phyloP scores from a whole-genome alignment of 1,140 invertebrate genomes.

The Neoseiulus cucumeris region DNA sequence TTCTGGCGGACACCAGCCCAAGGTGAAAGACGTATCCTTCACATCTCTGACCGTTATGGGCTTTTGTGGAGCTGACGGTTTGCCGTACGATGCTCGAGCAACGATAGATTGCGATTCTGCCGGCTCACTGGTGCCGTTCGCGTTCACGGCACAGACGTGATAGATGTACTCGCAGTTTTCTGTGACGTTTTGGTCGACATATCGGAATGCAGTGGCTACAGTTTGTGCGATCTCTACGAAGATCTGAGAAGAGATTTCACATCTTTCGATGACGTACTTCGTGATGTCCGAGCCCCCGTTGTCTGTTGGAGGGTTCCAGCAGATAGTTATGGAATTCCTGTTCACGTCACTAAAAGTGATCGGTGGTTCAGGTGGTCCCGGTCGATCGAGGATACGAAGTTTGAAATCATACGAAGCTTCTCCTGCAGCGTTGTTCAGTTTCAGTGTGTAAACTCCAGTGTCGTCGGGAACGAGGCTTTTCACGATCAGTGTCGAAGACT shows the following conservation, averaged over 20 bases:
- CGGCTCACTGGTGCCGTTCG: conserved; percentile 51
- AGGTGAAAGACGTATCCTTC: conserved; percentile 52
- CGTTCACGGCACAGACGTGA: conserved; percentile 57
- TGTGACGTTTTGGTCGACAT: conserved; percentile 28
- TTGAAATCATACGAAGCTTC: conserved; percentile 43
- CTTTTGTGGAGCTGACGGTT: conserved; percentile 52
- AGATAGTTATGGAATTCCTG: conserved; percentile 44
- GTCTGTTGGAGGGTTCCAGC: conserved; percentile 58
- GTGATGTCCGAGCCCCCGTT: conserved; percentile 55
- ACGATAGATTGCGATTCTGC: conserved; percentile 34
- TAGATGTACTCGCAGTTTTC: conserved; percentile 49
- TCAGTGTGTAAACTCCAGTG: conserved; percentile 41
- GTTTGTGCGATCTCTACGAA: not conserved
- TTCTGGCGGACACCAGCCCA: conserved; percentile 61
- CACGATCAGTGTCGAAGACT: conserved; percentile 39
- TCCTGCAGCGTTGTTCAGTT: conserved; percentile 46
- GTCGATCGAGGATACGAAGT: conserved; percentile 64
- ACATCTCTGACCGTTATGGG: conserved; percentile 59
- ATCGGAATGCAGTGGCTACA: conserved; percentile 22
- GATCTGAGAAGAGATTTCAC: conserved; percentile 30
- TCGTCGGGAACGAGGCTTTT: conserved; percentile 37
- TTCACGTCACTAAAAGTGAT: conserved; percentile 49
- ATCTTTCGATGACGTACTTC: conserved; percentile 59
- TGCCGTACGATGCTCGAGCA: conserved; percentile 40
- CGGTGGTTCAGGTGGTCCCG: conserved; percentile 53